phyloP scores from a whole-genome alignment of 2,797 vertebrate species.

The Labroides dimidiatus region DNA sequence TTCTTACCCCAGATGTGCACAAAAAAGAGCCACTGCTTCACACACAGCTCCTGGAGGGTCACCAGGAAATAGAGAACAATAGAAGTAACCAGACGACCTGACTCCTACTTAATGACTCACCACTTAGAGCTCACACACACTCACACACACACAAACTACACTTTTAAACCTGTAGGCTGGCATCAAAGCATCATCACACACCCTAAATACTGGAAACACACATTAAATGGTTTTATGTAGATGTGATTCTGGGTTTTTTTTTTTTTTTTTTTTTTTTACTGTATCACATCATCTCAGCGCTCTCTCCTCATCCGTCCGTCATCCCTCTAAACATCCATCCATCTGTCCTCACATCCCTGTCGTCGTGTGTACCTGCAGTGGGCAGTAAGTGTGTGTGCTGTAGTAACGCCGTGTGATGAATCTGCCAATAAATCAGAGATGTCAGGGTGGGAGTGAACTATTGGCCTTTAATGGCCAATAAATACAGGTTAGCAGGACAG shows the following conservation, averaged over 20 bases:
- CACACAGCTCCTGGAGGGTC: conserved; percentile 24
- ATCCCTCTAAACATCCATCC: conserved; percentile 20
- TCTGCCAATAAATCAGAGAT: conserved; percentile 77
- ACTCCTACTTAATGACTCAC: conserved; percentile 57
- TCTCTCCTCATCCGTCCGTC: conserved; percentile 10
- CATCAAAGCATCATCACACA: not conserved
- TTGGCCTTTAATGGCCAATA: conserved; percentile 82
- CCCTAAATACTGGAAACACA: not conserved
- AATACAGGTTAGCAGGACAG: conserved; percentile 84
- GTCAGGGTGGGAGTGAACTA: conserved; percentile 73
- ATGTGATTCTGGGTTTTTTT: not conserved
- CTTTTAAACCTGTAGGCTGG: too few relatives aligned
- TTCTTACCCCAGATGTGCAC: conserved; percentile 18
- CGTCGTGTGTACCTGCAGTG: conserved; percentile 30
- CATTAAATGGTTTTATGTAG: not conserved
- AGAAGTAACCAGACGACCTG: conserved; percentile 44
- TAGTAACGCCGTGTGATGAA: conserved; percentile 62
- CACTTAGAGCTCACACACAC: conserved; percentile 33
- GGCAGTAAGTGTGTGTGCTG: conserved; percentile 46
- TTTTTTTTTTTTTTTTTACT: not conserved
- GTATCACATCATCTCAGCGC: not conserved
- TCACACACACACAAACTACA: conserved; percentile 4
- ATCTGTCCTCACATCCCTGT: conserved; percentile 24
- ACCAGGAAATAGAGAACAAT: conserved; percentile 54
- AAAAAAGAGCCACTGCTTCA: conserved; percentile 4